Evolutionary conservation across 2,888 invertebrate species (phyloP).

Genomic region (Sialis lutaria): DNA sequence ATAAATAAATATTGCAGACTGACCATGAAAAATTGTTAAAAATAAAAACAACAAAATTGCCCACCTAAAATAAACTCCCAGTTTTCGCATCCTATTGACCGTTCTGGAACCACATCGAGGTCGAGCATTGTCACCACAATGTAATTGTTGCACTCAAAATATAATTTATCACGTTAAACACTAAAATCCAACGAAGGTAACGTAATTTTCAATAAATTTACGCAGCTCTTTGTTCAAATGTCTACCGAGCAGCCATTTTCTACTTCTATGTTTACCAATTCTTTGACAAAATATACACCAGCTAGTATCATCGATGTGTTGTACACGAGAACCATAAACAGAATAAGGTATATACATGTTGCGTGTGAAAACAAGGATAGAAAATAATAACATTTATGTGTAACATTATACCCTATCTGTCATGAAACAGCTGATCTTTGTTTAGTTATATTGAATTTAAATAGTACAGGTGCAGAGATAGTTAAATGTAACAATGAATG

Average conservation of each 20-base stretch:
- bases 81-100: slow-evolving; percentile 88
- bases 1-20: too few species aligned
- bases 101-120: slow-evolving; percentile 90
- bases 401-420: slow-evolving; percentile 1
- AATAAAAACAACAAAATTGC: slow-evolving; percentile 19
- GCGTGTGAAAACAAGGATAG: too few species aligned
- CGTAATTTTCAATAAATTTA: not conserved
- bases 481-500: too few species aligned
- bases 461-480: too few species aligned
- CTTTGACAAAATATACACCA: not conserved
- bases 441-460: not conserved
- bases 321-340: too few species aligned
- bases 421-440: slow-evolving; percentile 5
- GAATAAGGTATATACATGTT: too few species aligned
- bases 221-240: slow-evolving; percentile 4
- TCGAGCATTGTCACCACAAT: slow-evolving; percentile 60
- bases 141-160: not conserved
- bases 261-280: not conserved
- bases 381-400: not conserved
- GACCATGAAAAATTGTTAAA: too few species aligned
- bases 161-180: not conserved
- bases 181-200: not conserved
- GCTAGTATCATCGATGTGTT: too few species aligned
- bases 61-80: slow-evolving; percentile 95
- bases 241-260: slow-evolving; percentile 3